Evolutionary conservation across 2,113 vertebrate genomes (phyloP), one percentile per base, ranked within the genome.

Genomic region (Anguilla rostrata): DNA sequence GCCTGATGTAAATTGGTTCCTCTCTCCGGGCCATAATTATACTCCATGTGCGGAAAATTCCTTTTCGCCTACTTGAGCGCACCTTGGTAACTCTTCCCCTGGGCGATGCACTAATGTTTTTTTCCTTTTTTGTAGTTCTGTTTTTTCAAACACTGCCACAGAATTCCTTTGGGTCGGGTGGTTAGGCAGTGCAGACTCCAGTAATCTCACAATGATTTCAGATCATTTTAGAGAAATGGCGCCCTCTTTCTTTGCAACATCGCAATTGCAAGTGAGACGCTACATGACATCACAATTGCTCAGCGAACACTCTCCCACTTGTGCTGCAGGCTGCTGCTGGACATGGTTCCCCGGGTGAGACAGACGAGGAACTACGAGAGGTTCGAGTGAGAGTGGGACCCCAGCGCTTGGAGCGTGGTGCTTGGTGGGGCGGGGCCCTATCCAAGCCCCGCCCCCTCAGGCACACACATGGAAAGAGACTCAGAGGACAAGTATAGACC

Each of bases 361-460:
- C 97, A 98, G 88, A 99, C 98, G 0, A 97, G 97, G 84, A 97
- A 98, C 91, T 99, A 99, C 1, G 98, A 99, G 89, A 98, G 98
- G 92, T 99, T 99, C 49, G 98, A 99, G 92, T 99, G 85, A 86
- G 53, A 14, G 95, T 98, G 78, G 85, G 84, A 39, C 29, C 20
- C 85, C 20, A 81, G 78, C 11, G 41, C 57, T 83, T 83, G 66
- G 84, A 86, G 41, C 26, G 89, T 85, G 71, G 75, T 66, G 82
- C 11, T 0, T 0, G 83, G 79, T n/a, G 15, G 75, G 84, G 81
- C 66, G 63, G 60, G 84, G 18, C 71, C 84, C 29, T 41, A 26
- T 57, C 41, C 81, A 78, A n/a, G 0, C 85, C 90, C 88, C 85
- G 43, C 84, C 83, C 26, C 34, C 49, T 87, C 60, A 18, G 40